These are phyloP conservation scores for Drosophila longiperda DNA, from an alignment of 2,888 invertebrate species.

Conservation along the genomic window DNA sequence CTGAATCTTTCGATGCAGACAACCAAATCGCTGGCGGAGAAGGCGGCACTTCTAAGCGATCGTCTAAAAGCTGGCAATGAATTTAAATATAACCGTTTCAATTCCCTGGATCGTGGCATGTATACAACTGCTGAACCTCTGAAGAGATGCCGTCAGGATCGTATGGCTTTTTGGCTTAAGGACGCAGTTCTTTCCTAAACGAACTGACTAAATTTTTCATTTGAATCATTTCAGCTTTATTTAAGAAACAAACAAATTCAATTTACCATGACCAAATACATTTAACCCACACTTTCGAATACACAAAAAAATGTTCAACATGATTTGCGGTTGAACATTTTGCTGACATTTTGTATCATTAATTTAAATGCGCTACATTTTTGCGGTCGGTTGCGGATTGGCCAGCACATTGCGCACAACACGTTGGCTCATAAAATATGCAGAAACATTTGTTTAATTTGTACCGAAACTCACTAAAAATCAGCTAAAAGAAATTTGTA, in stretches of 20 bases:
- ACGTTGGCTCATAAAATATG: constrained; percentile 62
- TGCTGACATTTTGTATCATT: constrained; percentile 66
- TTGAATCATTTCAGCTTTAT: not conserved
- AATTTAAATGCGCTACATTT: constrained; percentile 67
- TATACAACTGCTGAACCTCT: constrained; percentile 38
- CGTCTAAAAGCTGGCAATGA: constrained; percentile 63
- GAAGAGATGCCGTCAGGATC: constrained; percentile 46
- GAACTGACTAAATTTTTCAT: not conserved
- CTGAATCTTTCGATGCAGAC: constrained; percentile 7
- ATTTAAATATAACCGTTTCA: constrained; percentile 47
- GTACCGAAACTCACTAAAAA: constrained; percentile 26
- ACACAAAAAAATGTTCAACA: constrained; percentile 28
- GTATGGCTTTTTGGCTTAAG: constrained; percentile 62
- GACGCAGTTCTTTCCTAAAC: constrained; percentile 63
- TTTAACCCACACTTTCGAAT: not conserved
- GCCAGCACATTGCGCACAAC: constrained; percentile 20
- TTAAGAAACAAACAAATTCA: not conserved
- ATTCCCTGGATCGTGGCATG: constrained; percentile 28
- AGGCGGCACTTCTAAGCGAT: constrained; percentile 40
- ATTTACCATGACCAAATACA: constrained; percentile 1
- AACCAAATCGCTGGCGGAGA: constrained; percentile 20
- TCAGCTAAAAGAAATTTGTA: not conserved
- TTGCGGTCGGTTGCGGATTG: constrained; percentile 56
- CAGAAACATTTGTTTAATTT: constrained; percentile 54
- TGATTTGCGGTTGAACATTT: constrained; percentile 70